phyloP scores from a whole-genome alignment of 2,797 vertebrate species.

The Potorous gilbertii region DNA sequence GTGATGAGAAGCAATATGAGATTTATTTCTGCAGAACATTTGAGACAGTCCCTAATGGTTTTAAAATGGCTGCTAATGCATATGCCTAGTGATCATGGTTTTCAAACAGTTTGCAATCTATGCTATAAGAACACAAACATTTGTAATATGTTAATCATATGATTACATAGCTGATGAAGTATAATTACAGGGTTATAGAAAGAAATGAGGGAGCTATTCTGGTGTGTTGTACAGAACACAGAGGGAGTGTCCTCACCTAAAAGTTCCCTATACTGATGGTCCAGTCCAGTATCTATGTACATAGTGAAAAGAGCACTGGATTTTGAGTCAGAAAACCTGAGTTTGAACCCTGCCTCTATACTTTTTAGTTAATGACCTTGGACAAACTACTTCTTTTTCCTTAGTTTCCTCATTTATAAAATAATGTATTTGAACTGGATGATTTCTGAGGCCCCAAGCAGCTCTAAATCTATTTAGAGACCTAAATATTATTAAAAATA shows the following conservation, averaged over 20 bases:
- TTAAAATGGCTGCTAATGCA: neutral
- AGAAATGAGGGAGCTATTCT: neutral
- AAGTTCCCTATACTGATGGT: neutral
- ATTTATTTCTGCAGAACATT: neutral
- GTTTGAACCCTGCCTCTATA: neutral
- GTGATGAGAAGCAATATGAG: neutral
- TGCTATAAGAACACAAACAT: neutral
- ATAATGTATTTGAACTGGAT: neutral
- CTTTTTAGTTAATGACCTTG: neutral
- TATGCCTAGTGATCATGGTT: neutral
- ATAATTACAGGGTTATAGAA: neutral
- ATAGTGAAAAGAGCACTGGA: neutral
- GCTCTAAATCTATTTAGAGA: neutral
- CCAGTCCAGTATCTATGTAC: neutral
- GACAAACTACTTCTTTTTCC: neutral
- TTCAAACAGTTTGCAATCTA: neutral
- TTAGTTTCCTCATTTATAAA: neutral
- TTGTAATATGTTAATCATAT: neutral
- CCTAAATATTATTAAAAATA: neutral
- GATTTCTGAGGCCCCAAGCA: neutral
- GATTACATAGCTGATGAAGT: neutral
- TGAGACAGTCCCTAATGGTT: neutral
- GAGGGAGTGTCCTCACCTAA: neutral
- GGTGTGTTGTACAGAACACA: neutral
- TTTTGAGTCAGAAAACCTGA: neutral